Conservation (phyloP, 2,113 vertebrate species). For the Mola mola region DNA sequence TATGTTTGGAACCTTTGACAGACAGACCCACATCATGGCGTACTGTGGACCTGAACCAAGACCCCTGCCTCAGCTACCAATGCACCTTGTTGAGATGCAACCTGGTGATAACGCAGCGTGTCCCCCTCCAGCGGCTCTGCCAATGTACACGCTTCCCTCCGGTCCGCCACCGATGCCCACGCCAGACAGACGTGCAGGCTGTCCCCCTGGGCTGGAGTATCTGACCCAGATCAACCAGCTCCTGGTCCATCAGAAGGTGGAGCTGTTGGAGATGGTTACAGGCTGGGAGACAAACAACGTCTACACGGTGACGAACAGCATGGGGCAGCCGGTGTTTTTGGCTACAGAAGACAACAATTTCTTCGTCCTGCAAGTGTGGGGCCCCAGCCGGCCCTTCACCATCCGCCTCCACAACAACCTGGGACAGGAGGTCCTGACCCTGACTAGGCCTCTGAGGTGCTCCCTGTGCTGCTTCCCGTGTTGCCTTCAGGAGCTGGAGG, state of each 20-base stretch:
- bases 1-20: neutral
- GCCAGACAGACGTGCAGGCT: conserved; percentile 25
- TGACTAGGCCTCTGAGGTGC: conserved; percentile 80
- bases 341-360: conserved; percentile 82
- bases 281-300: conserved; percentile 85
- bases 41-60: neutral
- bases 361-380: conserved; percentile 74
- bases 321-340: conserved; percentile 85
- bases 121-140: neutral
- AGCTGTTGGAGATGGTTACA: conserved; percentile 84
- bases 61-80: neutral
- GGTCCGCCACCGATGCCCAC: conserved; percentile 24
- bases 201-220: conserved; percentile 68
- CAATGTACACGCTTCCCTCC: neutral
- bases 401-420: conserved; percentile 81
- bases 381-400: conserved; percentile 79
- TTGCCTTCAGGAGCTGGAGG: conserved; percentile 87
- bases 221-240: conserved; percentile 84
- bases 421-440: conserved; percentile 77
- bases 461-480: conserved; percentile 82
- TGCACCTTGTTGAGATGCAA: conserved; percentile 18
- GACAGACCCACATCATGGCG: conserved; percentile 1
- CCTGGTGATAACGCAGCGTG: neutral
- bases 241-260: conserved; percentile 88
- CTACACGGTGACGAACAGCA: conserved; percentile 84